Conservation (phyloP, 2,797 vertebrate species). For the Hyperoplus immaculatus region DNA sequence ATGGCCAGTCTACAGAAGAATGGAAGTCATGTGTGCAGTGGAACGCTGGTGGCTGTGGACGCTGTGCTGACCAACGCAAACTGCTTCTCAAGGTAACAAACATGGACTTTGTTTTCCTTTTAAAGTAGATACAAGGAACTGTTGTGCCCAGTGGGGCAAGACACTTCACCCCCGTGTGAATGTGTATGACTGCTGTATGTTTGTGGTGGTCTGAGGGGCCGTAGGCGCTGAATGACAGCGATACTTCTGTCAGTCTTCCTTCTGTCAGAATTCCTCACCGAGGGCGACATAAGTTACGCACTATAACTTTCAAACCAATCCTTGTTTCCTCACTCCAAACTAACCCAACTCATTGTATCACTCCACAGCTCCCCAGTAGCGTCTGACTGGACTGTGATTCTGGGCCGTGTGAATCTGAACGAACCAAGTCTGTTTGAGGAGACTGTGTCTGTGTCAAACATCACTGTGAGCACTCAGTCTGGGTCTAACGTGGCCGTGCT, state of each 20-base stretch:
- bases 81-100: constrained; percentile 80
- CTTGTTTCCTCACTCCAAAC: background rate
- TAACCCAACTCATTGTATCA: too few relatives aligned
- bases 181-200: too few relatives aligned
- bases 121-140: too few relatives aligned
- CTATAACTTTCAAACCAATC: background rate
- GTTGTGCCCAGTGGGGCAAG: too few relatives aligned
- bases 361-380: constrained; percentile 42
- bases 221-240: too few relatives aligned
- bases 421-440: constrained; percentile 56
- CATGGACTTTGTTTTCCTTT: too few relatives aligned
- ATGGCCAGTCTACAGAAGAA: constrained; percentile 81
- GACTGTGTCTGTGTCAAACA: constrained; percentile 47
- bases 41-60: constrained; percentile 80
- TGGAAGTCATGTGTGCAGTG: constrained; percentile 83
- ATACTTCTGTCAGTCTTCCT: too few relatives aligned
- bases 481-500: constrained; percentile 64
- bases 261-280: too few relatives aligned
- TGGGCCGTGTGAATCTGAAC: constrained; percentile 59
- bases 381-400: constrained; percentile 66
- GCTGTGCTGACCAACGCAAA: constrained; percentile 85
- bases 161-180: too few relatives aligned
- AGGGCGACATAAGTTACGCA: too few relatives aligned
- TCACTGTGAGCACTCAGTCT: constrained; percentile 60
- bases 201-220: too few relatives aligned